Percentiles rank a stretch among this genome's conserved stretches.
These are phyloP conservation scores for Sinella curviseta DNA, from an alignment of 1,140 invertebrate genomes.

Conservation along the genomic window DNA sequence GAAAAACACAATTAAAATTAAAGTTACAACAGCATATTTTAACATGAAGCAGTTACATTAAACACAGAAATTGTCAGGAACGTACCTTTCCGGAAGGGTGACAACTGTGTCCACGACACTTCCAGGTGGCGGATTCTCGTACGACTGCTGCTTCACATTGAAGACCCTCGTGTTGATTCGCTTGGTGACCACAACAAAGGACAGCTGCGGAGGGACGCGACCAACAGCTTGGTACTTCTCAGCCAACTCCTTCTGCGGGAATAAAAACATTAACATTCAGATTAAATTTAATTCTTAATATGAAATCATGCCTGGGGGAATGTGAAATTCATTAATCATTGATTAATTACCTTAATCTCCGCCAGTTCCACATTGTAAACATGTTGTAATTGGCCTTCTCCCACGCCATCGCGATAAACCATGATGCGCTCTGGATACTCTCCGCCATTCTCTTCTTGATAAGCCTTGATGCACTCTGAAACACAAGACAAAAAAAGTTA, in stretches of 20 bases:
- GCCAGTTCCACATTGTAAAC: background rate
- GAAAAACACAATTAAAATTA: background rate
- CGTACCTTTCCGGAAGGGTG: slow-evolving; percentile 59
- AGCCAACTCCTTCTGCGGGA: background rate
- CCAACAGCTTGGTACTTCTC: background rate
- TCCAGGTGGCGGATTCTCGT: slow-evolving; percentile 63
- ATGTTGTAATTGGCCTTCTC: slow-evolving; percentile 72
- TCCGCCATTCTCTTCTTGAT: background rate
- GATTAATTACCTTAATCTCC: slow-evolving; percentile 30
- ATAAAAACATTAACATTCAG: background rate
- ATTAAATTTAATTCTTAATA: too few species aligned
- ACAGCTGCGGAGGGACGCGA: slow-evolving; percentile 57
- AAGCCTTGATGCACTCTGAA: slow-evolving; percentile 60
- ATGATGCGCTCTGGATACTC: slow-evolving; percentile 62
- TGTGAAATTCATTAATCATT: too few species aligned
- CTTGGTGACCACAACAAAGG: slow-evolving; percentile 62
- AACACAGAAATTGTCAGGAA: slow-evolving; percentile 11
- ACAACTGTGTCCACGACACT: slow-evolving; percentile 62
- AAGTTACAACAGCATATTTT: background rate
- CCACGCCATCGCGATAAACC: slow-evolving; percentile 78
- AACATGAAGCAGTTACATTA: slow-evolving; percentile 20
- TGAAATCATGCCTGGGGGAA: too few species aligned
- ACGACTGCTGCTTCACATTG: background rate
- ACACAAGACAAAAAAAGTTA: background rate
- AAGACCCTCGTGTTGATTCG: slow-evolving; percentile 61